These are phyloP conservation scores for Lysandra bellargus DNA, from an alignment of 2,888 invertebrate species.

Conservation along the genomic window DNA sequence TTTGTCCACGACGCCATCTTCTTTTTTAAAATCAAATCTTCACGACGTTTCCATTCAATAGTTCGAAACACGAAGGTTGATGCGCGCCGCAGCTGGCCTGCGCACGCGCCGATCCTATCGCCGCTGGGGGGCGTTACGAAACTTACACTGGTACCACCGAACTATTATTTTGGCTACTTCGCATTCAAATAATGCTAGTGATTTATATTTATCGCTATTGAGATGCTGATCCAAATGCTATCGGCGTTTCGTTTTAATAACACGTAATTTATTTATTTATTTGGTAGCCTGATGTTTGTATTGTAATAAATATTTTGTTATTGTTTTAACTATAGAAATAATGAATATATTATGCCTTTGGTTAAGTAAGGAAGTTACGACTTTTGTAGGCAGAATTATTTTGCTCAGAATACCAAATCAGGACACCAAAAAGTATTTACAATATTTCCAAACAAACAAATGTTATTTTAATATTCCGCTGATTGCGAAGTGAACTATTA, in stretches of 20 bases:
- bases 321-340: not conserved
- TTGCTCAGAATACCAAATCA: too few relatives aligned
- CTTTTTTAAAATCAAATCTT: not conserved
- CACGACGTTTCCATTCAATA: not conserved
- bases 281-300: not conserved
- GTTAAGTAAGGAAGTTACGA: too few relatives aligned
- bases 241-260: conserved; percentile 12
- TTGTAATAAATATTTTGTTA: not conserved
- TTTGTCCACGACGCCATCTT: not conserved
- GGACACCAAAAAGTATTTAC: not conserved
- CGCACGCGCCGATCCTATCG: conserved; percentile 67
- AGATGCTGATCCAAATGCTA: conserved; percentile 24
- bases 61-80: conserved; percentile 22
- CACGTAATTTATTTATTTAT: not conserved
- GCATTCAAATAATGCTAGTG: conserved; percentile 58
- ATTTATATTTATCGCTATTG: conserved; percentile 47
- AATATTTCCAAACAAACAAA: not conserved
- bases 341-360: too few relatives aligned
- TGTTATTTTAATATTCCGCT: not conserved
- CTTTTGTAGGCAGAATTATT: too few relatives aligned
- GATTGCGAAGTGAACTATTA: not conserved
- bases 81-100: conserved; percentile 46
- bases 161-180: conserved; percentile 74
- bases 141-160: conserved; percentile 70
- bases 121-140: conserved; percentile 75